These are phyloP conservation scores for Macrotrachela quadricornifera DNA, from an alignment of 1,140 invertebrate genomes.

Conservation along the genomic window DNA sequence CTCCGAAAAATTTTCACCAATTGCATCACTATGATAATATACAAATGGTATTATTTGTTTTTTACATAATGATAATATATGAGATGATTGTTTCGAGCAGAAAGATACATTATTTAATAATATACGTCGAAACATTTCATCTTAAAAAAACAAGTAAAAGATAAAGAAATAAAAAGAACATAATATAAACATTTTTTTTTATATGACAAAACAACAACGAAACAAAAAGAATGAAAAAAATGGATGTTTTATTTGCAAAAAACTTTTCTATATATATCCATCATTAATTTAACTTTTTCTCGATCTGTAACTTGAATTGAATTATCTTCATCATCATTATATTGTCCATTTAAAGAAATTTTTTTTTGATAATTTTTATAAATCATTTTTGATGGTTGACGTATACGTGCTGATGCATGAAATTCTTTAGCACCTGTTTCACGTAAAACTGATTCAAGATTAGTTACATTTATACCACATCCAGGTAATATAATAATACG, in stretches of 20 bases:
- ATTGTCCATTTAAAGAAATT: slow-evolving; percentile 13
- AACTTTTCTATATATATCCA: neutral
- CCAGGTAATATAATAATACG: slow-evolving; percentile 57
- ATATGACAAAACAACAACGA: neutral
- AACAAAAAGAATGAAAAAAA: neutral
- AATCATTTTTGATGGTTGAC: slow-evolving; percentile 19
- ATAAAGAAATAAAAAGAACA: too few relatives aligned
- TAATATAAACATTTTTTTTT: too few relatives aligned
- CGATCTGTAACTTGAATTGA: slow-evolving; percentile 12
- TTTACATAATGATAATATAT: too few relatives aligned
- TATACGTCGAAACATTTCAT: too few relatives aligned
- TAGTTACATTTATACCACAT: slow-evolving; percentile 51
- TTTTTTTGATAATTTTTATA: slow-evolving; percentile 12
- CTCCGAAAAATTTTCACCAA: too few relatives aligned
- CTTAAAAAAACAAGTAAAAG: too few relatives aligned
- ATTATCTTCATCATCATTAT: slow-evolving; percentile 13
- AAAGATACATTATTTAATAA: too few relatives aligned
- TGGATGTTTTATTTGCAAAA: neutral
- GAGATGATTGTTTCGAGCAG: too few relatives aligned
- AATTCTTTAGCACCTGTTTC: slow-evolving; percentile 43
- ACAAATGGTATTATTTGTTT: too few relatives aligned
- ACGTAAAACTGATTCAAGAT: slow-evolving; percentile 43
- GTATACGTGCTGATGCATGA: slow-evolving; percentile 45
- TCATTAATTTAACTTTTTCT: slow-evolving; percentile 12
- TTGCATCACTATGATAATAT: too few relatives aligned